Conservation (phyloP, 2,888 invertebrate species). For the Atherix ibis region DNA sequence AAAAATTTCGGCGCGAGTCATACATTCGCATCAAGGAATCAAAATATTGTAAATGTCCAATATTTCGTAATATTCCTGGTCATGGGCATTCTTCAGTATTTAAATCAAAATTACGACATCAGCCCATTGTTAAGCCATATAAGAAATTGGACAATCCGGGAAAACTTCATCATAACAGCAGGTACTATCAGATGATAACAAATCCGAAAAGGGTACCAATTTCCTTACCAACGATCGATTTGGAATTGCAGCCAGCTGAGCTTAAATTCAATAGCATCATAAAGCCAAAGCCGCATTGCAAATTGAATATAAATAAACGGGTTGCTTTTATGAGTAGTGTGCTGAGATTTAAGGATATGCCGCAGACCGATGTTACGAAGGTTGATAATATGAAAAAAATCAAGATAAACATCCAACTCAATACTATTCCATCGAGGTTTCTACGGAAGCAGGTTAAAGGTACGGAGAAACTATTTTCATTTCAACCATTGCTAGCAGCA, state of each 20-base stretch:
- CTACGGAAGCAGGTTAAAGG: neutral
- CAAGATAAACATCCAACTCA: neutral
- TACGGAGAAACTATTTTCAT: constrained; percentile 7
- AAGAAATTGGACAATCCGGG: neutral
- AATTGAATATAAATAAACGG: constrained; percentile 5
- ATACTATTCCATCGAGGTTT: neutral
- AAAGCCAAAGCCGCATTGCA: constrained; percentile 6
- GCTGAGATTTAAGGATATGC: constrained; percentile 6
- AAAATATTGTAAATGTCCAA: constrained; percentile 6
- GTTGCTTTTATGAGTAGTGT: constrained; percentile 8
- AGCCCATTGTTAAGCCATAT: neutral
- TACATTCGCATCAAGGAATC: constrained; percentile 3
- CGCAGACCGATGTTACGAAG: neutral
- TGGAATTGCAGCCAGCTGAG: constrained; percentile 2
- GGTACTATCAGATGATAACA: constrained; percentile 9
- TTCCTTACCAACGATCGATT: constrained; percentile 1
- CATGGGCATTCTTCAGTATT: constrained; percentile 16
- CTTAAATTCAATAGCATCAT: constrained; percentile 6
- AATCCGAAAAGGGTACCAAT: constrained; percentile 3
- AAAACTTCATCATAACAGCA: constrained; percentile 5
- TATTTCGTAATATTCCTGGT: constrained; percentile 12
- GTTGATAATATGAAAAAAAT: neutral
- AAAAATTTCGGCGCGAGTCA: constrained; percentile 3
- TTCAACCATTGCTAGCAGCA: constrained; percentile 5
- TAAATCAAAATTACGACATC: constrained; percentile 12